Base-by-base conservation (phyloP, 2,888 invertebrate genomes). In the Trichopria drosophilae region DNA sequence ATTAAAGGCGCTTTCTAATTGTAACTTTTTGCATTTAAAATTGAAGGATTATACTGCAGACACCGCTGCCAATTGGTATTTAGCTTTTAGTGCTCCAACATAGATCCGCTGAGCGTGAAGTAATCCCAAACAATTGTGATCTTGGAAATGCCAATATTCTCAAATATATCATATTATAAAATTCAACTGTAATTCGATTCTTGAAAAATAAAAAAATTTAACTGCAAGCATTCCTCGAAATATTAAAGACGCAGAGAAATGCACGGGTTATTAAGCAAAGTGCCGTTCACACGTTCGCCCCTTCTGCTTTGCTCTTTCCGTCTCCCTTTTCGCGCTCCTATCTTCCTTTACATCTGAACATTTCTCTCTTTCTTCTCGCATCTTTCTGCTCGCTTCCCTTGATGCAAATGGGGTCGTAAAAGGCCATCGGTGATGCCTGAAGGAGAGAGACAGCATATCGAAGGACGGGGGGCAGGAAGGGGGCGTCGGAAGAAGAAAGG, bases 1-100 rank as follows among this genome's bases (percentile, higher is more conserved):
- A 71, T 71, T 71, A 67, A 67, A 59, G 5, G 63, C 68, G 61
- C 69, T 72, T 72, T 72, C 70, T 71, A 70, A 69, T 69, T 67
- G 68, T 67, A 63, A 63, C 61, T 68, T 63, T 55, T 66, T 53
- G 67, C 65, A 68, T 71, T 71, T 69, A 66, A 61, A 65, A 69
- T 67, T 64, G 64, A 66, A 64, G 66, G 68, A 65, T 64, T 66
- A 62, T 60, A 60, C 60, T n/a, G 58, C 54, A 51, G 23, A 22
- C 41, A 23, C 40, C 20, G 28, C 29, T 31, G 34, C 16, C 23
- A 37, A 43, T 19, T 23, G 20, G 9, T 18, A 15, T 20, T n/a
- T n/a, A n/a, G n/a, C n/a, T n/a, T n/a, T n/a, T n/a, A n/a, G n/a
- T n/a, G n/a, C n/a, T n/a, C n/a, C n/a, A n/a, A n/a, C n/a, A n/a